Evolutionary conservation across 2,888 invertebrate genomes (phyloP).

Genomic region (Junonia oenone): DNA sequence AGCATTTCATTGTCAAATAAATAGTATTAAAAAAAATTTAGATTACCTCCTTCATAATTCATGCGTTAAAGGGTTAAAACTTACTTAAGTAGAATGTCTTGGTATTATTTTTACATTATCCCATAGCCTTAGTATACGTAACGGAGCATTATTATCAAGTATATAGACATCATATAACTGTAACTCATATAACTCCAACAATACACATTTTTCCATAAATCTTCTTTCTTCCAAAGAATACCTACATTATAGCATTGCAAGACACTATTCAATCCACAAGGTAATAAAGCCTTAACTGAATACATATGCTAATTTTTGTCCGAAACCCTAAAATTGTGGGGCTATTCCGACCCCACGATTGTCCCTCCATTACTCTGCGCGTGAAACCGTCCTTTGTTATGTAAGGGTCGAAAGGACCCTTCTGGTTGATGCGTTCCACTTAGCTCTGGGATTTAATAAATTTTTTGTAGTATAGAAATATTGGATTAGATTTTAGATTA

Average conservation of each 20-base stretch:
- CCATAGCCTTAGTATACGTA: no score
- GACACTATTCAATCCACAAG: neutral
- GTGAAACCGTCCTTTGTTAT: conserved; percentile 9
- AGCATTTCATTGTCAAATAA: no score
- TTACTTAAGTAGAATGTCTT: no score
- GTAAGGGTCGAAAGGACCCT: conserved; percentile 10
- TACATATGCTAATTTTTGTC: neutral
- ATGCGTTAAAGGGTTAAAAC: no score
- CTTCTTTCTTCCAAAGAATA: neutral
- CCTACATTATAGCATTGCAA: neutral
- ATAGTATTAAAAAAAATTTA: no score
- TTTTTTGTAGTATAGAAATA: no score
- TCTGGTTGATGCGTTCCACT: neutral
- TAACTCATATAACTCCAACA: no score
- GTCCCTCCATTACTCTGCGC: conserved; percentile 8
- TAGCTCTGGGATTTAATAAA: neutral
- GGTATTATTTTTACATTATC: no score
- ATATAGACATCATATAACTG: no score
- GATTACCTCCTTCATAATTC: no score
- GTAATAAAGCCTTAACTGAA: conserved; percentile 1
- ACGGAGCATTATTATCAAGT: no score
- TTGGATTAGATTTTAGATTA: no score
- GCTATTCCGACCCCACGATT: conserved; percentile 1
- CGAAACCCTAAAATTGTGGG: conserved; percentile 6
- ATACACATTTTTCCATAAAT: neutral